A percentile compares a stretch with the other conserved stretches of the same genome.
Evolutionary conservation across 2,113 vertebrate genomes (phyloP).

Genomic region (Rhizomys pruinosus): DNA sequence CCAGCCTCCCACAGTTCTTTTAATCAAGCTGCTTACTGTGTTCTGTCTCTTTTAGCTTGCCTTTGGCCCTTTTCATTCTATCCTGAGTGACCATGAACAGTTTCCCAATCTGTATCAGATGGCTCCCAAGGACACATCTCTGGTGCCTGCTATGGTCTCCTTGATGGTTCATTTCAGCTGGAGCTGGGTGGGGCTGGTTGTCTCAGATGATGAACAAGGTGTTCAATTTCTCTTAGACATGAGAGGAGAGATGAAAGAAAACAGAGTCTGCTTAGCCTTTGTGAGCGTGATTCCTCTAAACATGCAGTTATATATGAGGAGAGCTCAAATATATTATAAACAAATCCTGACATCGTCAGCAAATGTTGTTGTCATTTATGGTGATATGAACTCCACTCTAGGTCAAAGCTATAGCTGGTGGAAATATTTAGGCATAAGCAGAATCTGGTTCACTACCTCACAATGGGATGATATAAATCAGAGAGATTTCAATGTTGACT

Average conservation of each 20-base stretch:
- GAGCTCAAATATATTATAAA: accelerated
- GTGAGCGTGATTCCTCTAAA: not conserved
- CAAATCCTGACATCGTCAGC: not conserved
- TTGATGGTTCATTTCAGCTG: not conserved
- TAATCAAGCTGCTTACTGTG: not conserved
- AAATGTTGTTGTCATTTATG: slow-evolving; percentile 1
- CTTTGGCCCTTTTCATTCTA: not conserved
- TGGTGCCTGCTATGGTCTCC: not conserved
- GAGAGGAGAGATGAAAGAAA: not conserved
- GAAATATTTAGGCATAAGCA: not conserved
- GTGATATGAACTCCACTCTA: not conserved
- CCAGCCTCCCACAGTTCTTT: accelerated
- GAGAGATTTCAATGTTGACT: not conserved
- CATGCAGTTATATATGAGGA: accelerated
- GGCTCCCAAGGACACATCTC: not conserved
- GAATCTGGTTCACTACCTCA: not conserved
- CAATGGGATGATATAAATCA: not conserved
- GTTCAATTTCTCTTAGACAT: not conserved
- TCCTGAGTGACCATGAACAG: too few species aligned
- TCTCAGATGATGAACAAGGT: not conserved
- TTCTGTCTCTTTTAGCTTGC: not conserved
- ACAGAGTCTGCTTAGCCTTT: not conserved
- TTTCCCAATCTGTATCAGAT: not conserved
- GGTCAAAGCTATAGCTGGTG: accelerated
- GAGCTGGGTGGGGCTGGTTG: not conserved